These are phyloP conservation scores for Polypedilum vanderplanki DNA, from an alignment of 1,140 invertebrate species.

Conservation along the genomic window DNA sequence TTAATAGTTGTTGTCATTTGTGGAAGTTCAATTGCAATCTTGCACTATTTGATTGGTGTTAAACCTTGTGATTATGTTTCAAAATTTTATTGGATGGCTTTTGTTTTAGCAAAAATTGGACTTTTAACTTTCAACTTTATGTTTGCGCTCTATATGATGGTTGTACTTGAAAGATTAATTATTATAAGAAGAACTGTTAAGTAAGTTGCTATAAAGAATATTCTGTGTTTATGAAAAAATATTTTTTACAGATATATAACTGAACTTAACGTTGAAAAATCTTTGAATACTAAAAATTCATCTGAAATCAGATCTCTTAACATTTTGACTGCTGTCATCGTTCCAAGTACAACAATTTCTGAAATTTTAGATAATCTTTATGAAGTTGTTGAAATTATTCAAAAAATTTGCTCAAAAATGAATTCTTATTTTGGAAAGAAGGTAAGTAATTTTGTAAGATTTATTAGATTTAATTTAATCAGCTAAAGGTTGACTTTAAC, in stretches of 20 bases:
- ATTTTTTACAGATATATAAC: background rate
- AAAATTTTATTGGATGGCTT: background rate
- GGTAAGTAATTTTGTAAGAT: background rate
- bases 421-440: constrained; percentile 23
- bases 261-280: background rate
- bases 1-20: background rate
- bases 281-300: background rate
- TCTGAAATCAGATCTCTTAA: background rate
- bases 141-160: constrained; percentile 22
- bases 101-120: background rate
- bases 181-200: background rate
- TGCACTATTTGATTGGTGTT: background rate
- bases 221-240: background rate
- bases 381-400: background rate
- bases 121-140: constrained; percentile 19
- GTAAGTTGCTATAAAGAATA: background rate
- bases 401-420: background rate
- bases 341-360: background rate
- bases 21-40: background rate
- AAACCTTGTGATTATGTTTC: background rate
- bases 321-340: background rate
- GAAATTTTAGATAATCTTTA: background rate
- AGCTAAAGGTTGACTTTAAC: too few relatives aligned
- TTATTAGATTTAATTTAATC: too few relatives aligned
- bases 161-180: background rate